Evolutionary conservation across 2,113 vertebrate species (phyloP), one percentile per base, ranked within the genome.

Genomic region (Nesoenas mayeri): DNA sequence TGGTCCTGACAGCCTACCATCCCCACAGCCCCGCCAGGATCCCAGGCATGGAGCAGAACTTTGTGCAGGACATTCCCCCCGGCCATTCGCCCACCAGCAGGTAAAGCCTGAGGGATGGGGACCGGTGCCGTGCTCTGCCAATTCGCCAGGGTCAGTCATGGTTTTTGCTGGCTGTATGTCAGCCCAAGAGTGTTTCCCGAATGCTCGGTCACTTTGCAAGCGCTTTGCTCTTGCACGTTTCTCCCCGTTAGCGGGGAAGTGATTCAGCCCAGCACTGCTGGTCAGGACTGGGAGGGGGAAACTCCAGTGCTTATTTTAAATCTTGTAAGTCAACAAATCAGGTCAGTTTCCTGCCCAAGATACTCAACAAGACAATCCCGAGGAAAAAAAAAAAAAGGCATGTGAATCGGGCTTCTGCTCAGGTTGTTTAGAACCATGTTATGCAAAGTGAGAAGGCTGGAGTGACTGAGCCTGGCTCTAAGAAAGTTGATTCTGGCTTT

Each of bases 1-100:
- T 99, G 97, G 98, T 99, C 85, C 97, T 99, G 88, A 99, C 99
- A 79, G 98, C 98, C 85, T 99, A 99, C 94, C 98, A 99, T 79
- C 98, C 98, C 17, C 98, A 98, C 97, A 96, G 97, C n/a, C 97
- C 98, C 2, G 90, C 98, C 54, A 97, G 96, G 95, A 97, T 97
- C 54, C 93, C 97, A 5, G 81, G 85, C 93, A 80, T 94, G 65
- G 98, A 98, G 79, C 97, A 98, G 81, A 97, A 93, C 97, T 97
- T 98, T 79, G 97, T 96, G 18, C 93, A 98, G 79, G 98, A 96
- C 29, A 87, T 96, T 29, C 84, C 98, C 34, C 13, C 97, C 84
- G 40, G 97, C 96, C 98, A 65, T 48, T 96, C 97, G 13, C 93
- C 97, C 54, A 24, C 73, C 82, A 97, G 96, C 98, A 98, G 98